Evolutionary conservation across 1,140 invertebrate genomes (phyloP).

Genomic region (Lepidurus apus): DNA sequence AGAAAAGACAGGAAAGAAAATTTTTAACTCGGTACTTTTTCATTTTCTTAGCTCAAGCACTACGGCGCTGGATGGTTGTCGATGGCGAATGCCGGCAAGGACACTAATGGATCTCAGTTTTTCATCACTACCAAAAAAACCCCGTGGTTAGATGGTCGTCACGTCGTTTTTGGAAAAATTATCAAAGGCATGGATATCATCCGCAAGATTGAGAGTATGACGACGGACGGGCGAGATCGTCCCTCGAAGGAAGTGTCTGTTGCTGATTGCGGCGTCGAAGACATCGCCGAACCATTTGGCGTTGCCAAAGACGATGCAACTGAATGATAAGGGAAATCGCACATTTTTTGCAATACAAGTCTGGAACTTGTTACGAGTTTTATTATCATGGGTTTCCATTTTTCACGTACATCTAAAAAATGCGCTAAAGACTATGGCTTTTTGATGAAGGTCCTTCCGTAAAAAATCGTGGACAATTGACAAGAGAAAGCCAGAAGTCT

Average conservation of each 20-base stretch:
- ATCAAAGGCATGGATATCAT: conserved; percentile 83
- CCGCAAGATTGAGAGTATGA: conserved; percentile 70
- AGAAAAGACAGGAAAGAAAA: conserved; percentile 49
- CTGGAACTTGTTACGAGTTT: not conserved
- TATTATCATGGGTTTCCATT: not conserved
- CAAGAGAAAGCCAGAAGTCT: not conserved
- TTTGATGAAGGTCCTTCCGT: not conserved
- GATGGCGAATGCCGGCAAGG: conserved; percentile 93
- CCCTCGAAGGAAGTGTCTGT: conserved; percentile 76
- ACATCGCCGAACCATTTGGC: conserved; percentile 66
- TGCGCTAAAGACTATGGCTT: not conserved
- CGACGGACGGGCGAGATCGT: conserved; percentile 67
- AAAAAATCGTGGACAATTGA: not conserved
- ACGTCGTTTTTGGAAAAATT: conserved; percentile 96
- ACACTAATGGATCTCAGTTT: conserved; percentile 98
- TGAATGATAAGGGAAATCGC: conserved; percentile 47
- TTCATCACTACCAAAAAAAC: conserved; percentile 91
- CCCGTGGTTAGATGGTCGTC: conserved; percentile 89
- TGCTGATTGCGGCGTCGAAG: conserved; percentile 61
- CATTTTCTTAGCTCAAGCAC: conserved; percentile 64
- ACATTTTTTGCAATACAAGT: conserved; percentile 23
- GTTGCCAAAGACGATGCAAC: conserved; percentile 74
- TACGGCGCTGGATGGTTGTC: conserved; percentile 93
- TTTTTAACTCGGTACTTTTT: conserved; percentile 40
- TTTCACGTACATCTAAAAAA: not conserved